Percentiles rank a stretch among this genome's conserved stretches.
Conservation (phyloP, 92 coral and sea anemone species). For the Isaurus tuberculatus region DNA sequence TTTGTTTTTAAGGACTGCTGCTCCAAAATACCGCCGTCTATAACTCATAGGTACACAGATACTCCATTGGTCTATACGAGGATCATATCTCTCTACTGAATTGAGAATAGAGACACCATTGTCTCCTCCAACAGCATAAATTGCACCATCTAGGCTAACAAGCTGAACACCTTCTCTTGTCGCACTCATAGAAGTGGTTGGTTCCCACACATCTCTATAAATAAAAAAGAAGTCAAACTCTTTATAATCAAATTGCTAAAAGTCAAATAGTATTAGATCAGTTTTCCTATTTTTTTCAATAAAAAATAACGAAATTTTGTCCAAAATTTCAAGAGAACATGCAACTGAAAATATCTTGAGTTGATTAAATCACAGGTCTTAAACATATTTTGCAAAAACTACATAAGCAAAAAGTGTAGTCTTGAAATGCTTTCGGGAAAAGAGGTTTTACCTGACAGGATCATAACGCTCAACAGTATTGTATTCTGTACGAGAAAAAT, state of each 20-base stretch:
- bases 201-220: conserved; percentile 88
- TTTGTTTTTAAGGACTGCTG: conserved; percentile 88
- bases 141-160: conserved; percentile 89
- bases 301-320: no score
- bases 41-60: conserved; percentile 90
- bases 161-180: conserved; percentile 92
- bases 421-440: not conserved
- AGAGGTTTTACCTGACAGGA: conserved; percentile 80
- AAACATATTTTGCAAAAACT: no score
- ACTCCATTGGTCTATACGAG: conserved; percentile 93
- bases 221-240: not conserved
- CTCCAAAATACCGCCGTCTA: conserved; percentile 95
- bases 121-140: conserved; percentile 97
- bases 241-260: no score
- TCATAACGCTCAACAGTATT: conserved; percentile 96
- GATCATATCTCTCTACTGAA: conserved; percentile 93
- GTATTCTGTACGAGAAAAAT: conserved; percentile 91
- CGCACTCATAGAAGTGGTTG: conserved; percentile 85
- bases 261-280: no score
- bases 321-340: no score
- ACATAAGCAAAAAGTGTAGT: no score
- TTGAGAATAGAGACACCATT: conserved; percentile 89
- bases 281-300: no score
- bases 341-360: no score
- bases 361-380: no score